phyloP scores from a whole-genome alignment of 64 coral and sea anemone species.

The Pocillopora verrucosa region DNA sequence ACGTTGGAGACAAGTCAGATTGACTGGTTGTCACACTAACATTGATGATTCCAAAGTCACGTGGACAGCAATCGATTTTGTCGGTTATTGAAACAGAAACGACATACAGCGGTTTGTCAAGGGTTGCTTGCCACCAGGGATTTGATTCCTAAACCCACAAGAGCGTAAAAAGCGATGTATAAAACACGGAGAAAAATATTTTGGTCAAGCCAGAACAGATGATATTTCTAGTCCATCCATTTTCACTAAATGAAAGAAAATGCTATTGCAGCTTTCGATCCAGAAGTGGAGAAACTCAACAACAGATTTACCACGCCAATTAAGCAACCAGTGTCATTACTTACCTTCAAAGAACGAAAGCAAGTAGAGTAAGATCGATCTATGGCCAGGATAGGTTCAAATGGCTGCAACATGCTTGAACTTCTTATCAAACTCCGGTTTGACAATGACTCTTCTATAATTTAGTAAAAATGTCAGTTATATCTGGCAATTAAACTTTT shows the following conservation, averaged over 20 bases:
- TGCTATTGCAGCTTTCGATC: too few relatives aligned
- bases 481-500: not conserved
- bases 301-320: not conserved
- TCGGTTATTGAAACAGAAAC: too few relatives aligned
- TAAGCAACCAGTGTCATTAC: not conserved
- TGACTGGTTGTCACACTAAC: not conserved
- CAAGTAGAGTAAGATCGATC: not conserved
- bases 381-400: not conserved
- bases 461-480: not conserved
- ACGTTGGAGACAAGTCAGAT: not conserved
- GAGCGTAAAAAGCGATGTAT: not conserved
- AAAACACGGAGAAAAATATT: not conserved
- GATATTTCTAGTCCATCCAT: too few relatives aligned
- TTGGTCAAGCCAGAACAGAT: too few relatives aligned
- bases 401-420: not conserved
- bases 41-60: too few relatives aligned
- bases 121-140: not conserved
- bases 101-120: not conserved
- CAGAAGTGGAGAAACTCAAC: too few relatives aligned
- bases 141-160: not conserved
- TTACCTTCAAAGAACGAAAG: not conserved
- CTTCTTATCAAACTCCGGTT: not conserved
- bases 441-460: not conserved
- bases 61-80: too few relatives aligned
- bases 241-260: too few relatives aligned